Evolutionary conservation across 2,113 vertebrate genomes (phyloP), one percentile per base, ranked within the genome.

Genomic region (Phaethornis superciliosus): DNA sequence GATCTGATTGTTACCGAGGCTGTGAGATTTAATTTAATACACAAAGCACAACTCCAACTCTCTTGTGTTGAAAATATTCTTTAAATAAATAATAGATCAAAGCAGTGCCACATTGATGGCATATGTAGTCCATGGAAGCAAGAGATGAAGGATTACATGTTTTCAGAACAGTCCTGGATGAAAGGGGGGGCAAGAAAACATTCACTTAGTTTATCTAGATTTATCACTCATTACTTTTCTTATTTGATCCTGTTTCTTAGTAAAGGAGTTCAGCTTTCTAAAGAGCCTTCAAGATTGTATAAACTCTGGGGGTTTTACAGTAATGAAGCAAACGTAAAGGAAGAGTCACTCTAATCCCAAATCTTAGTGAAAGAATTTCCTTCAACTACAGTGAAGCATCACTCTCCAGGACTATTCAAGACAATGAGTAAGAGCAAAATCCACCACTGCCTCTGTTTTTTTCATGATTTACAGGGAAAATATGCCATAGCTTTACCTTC

Each of bases 31-130:
- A 93, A 97, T 95, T 97, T 94, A 83, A 96, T 82, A 95, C 93
- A 96, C 93, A 96, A 96, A 95, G 89, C 91, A 85, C 80, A 95
- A 92, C 88, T 96, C 89, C 89, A 92, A 84, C 76, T 94, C 94
- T 88, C 92, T 30, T 33, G 54, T 76, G 89, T 94, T 92, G 88
- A 94, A 96, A 96, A 94, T 90, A 88, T 42, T 83, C 85, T 94
- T 94, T 93, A 90, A 92, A 93, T 97, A 96, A 96, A 96, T 92
- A 97, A 96, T 85, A 97, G 86, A 97, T 95, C 87, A 96, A 91
- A 95, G 96, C 35, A 91, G 86, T 90, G 89, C 72, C 93, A 96
- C 92, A 86, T 30, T 49, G 85, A 92, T 81, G 85, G 87, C 67
- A 82, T 14, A 85, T 40, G 85, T 7, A 85, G 60, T 37, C 81